phyloP scores from a whole-genome alignment of 2,113 vertebrate genomes.

The Heptranchias perlo region DNA sequence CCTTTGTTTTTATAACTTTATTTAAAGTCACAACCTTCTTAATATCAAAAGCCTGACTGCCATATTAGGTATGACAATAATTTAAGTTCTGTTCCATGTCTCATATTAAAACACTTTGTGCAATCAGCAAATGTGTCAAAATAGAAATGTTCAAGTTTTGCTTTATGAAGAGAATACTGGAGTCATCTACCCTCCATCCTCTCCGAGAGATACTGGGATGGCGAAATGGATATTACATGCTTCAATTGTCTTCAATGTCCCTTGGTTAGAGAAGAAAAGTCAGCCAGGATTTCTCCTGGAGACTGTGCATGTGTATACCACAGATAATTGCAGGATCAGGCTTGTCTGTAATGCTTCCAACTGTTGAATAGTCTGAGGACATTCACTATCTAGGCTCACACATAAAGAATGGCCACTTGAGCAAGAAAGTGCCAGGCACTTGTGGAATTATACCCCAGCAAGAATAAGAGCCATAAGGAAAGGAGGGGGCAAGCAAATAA shows the following conservation, averaged over 20 bases:
- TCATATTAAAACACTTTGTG: not conserved
- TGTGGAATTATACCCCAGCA: too few relatives aligned
- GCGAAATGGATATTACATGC: too few relatives aligned
- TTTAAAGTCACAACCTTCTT: not conserved
- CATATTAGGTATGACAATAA: not conserved
- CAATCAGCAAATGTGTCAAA: too few relatives aligned
- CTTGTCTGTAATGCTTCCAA: not conserved
- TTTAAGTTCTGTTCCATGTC: not conserved
- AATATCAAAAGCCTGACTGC: not conserved
- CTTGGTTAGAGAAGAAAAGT: not conserved
- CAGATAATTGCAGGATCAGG: not conserved
- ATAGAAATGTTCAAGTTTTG: not conserved
- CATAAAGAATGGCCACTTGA: too few relatives aligned
- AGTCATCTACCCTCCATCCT: not conserved
- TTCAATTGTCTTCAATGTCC: not conserved
- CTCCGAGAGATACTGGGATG: not conserved
- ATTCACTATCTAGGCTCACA: too few relatives aligned
- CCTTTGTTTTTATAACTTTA: not conserved
- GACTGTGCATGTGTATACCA: not conserved
- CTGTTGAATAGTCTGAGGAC: too few relatives aligned
- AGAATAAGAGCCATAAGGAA: too few relatives aligned
- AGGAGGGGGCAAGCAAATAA: too few relatives aligned
- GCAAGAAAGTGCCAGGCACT: too few relatives aligned
- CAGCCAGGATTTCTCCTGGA: not conserved
- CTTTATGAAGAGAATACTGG: not conserved